Evolutionary conservation across 2,113 vertebrate genomes (phyloP), one percentile per base, ranked within the genome.

Genomic region (Taurulus bubalis): DNA sequence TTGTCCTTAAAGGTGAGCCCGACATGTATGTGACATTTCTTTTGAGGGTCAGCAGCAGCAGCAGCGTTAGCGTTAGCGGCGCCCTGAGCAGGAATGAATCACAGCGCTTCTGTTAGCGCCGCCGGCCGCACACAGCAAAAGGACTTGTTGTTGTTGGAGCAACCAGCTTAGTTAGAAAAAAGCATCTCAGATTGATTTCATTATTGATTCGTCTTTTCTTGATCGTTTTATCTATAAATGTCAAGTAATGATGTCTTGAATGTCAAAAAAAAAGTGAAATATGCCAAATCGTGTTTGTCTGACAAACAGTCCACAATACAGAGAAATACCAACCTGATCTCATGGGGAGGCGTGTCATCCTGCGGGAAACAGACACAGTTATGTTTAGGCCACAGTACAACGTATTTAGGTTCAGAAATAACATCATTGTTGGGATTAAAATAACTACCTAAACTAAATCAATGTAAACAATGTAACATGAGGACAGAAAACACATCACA

Each of bases 1-100:
- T 86, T 82, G 65, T 77, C 78, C 71, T 72, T 67, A 77, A 84
- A 82, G 83, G 75, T 85, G 80, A 89, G 53, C 66, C 36, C 79
- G 80, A 77, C 62, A 80, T 78, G 62, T 80, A 65, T 68, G 79
- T 80, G 84, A 84, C 69, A 82, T 75, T 80, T 77, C 34, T 24
- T 56, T 24, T 49, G 51, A 82, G 51, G 60, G 69, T 55, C 12
- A 70, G 28, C 28, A 38, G 47, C 51, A 24, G 51, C 24, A 32
- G 45, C 20, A 53, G 49, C 66, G 70, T 32, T 49, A 70, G 67
- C 28, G 28, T 3, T 32, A 32, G 30, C 40, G 11, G 40, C 40
- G 3, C 58, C 42, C 6, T 36, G 49, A 63, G 36, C 32, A 5
- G 73, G 75, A 58, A 69, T 1, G 5, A 42, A n/a, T 69, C 28